Evolutionary conservation across 1,140 invertebrate species (phyloP).

Genomic region (Pygmarrhopalites habei): DNA sequence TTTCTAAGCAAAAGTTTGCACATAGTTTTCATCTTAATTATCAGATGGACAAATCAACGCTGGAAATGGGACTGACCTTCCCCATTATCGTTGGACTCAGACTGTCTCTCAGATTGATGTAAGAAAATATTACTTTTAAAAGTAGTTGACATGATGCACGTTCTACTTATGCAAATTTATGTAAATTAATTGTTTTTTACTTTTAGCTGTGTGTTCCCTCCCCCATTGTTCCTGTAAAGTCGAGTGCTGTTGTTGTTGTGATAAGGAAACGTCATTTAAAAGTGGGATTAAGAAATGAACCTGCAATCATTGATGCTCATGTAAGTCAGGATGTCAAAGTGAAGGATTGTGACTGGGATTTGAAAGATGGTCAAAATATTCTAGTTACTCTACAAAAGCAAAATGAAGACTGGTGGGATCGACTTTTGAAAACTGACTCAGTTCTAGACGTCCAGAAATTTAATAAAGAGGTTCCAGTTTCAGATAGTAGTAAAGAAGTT

Average conservation of each 20-base stretch:
- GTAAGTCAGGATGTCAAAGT: slow-evolving; percentile 84
- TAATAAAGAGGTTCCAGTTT: no score
- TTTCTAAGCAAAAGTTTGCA: no score
- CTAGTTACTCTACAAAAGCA: slow-evolving; percentile 88
- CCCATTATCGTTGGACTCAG: no score
- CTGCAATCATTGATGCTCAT: slow-evolving; percentile 85
- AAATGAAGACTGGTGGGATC: slow-evolving; percentile 97
- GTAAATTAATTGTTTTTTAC: no score
- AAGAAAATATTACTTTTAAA: no score
- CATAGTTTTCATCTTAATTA: no score
- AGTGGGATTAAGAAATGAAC: slow-evolving; percentile 84
- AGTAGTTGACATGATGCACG: no score
- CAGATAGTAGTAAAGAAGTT: no score
- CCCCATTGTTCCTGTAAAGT: slow-evolving; percentile 62
- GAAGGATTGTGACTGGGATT: slow-evolving; percentile 93
- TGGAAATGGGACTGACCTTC: no score
- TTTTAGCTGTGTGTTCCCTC: slow-evolving; percentile 76
- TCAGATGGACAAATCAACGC: no score
- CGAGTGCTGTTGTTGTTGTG: slow-evolving; percentile 75
- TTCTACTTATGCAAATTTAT: no score
- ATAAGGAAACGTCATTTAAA: slow-evolving; percentile 78
- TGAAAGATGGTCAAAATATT: slow-evolving; percentile 81
- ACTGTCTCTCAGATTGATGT: no score
- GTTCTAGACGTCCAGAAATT: slow-evolving; percentile 98
- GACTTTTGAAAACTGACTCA: slow-evolving; percentile 79